Evolutionary conservation across 2,888 invertebrate species (phyloP).

Genomic region (Cantharis rustica): DNA sequence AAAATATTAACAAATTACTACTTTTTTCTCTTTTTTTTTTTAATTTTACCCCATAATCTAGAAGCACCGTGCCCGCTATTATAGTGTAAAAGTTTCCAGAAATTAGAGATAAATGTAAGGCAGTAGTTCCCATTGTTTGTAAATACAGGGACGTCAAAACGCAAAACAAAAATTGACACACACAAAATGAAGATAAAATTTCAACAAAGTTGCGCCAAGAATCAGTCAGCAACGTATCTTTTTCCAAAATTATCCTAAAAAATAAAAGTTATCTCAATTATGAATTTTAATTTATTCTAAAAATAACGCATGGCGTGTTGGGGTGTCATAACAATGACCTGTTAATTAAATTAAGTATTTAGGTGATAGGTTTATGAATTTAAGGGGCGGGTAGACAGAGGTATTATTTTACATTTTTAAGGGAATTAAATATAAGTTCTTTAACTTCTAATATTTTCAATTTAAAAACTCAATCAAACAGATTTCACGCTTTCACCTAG

Average conservation of each 20-base stretch:
- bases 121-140: conserved; percentile 78
- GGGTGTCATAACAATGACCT: background rate
- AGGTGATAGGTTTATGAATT: background rate
- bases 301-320: background rate
- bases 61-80: conserved; percentile 77
- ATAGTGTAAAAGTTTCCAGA: conserved; percentile 86
- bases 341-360: background rate
- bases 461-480: background rate
- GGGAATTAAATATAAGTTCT: background rate
- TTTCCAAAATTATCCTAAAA: conserved; percentile 66
- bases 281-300: background rate
- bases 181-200: conserved; percentile 61
- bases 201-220: conserved; percentile 68
- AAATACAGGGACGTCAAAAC: conserved; percentile 76
- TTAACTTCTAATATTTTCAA: background rate
- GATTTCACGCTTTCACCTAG: too few relatives aligned
- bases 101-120: conserved; percentile 79
- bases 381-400: background rate
- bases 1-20: conserved; percentile 43
- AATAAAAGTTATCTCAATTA: background rate
- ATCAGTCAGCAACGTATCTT: conserved; percentile 68
- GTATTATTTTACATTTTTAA: background rate
- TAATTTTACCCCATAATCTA: conserved; percentile 73
- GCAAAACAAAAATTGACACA: conserved; percentile 77
- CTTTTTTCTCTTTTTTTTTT: conserved; percentile 5